phyloP scores from a whole-genome alignment of 2,113 vertebrate species.

The Anser brachyrhynchus region DNA sequence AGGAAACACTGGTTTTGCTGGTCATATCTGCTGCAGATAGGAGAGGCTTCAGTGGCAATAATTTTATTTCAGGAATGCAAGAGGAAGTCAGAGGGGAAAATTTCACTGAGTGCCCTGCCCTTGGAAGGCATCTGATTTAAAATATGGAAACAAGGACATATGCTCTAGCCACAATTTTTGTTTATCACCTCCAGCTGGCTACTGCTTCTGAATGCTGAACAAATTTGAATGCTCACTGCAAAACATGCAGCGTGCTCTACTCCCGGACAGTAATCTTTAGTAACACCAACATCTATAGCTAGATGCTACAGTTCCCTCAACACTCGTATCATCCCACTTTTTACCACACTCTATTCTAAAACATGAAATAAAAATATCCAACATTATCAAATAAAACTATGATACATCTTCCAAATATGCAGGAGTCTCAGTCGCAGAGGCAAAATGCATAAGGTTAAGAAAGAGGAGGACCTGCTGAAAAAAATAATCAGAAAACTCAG shows the following conservation, averaged over 20 bases:
- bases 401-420: neutral
- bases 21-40: neutral
- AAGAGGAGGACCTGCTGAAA: neutral
- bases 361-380: neutral
- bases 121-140: neutral
- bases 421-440: neutral
- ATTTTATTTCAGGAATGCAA: neutral
- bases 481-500: neutral
- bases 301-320: neutral
- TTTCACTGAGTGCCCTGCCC: neutral
- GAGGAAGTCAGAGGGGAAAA: neutral
- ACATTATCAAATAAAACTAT: neutral
- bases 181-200: neutral
- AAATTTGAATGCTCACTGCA: neutral
- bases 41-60: neutral
- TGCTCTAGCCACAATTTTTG: neutral
- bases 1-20: neutral
- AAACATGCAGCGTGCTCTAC: neutral
- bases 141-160: neutral
- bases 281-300: neutral
- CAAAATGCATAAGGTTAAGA: neutral
- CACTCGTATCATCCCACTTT: neutral
- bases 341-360: neutral
- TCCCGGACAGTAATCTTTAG: neutral
- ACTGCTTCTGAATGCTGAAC: neutral